phyloP scores from a whole-genome alignment of 2,113 vertebrate genomes.

The Capreolus pygargus region DNA sequence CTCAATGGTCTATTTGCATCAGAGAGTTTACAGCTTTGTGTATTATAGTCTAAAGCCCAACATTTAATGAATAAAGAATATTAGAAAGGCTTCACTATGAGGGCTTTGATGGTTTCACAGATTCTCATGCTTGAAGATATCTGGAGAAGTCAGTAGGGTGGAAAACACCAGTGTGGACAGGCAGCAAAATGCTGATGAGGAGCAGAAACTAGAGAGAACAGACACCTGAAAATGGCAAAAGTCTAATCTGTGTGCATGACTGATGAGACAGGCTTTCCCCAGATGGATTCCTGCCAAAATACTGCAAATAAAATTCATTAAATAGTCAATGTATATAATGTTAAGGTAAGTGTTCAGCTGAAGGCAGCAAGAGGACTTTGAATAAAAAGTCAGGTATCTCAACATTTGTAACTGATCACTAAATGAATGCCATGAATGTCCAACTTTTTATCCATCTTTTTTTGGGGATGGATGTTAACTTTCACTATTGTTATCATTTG shows the following conservation, averaged over 20 bases:
- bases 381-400: background rate
- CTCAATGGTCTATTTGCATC: background rate
- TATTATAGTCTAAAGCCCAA: background rate
- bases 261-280: background rate
- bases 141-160: background rate
- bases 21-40: background rate
- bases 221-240: background rate
- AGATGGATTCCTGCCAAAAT: background rate
- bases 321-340: background rate
- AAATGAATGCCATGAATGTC: background rate
- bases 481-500: background rate
- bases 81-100: background rate
- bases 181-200: background rate
- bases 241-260: background rate
- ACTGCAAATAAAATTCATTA: constrained; percentile 16
- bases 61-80: background rate
- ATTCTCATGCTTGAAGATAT: background rate
- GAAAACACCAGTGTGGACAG: background rate
- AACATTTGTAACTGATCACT: background rate
- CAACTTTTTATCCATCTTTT: background rate
- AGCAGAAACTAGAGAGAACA: background rate
- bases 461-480: background rate
- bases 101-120: background rate
- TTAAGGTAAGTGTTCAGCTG: background rate
- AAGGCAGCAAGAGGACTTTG: background rate